Evolutionary conservation across 2,888 invertebrate species (phyloP), one percentile per base, ranked within the genome.

Genomic region (Mystacides longicornis): DNA sequence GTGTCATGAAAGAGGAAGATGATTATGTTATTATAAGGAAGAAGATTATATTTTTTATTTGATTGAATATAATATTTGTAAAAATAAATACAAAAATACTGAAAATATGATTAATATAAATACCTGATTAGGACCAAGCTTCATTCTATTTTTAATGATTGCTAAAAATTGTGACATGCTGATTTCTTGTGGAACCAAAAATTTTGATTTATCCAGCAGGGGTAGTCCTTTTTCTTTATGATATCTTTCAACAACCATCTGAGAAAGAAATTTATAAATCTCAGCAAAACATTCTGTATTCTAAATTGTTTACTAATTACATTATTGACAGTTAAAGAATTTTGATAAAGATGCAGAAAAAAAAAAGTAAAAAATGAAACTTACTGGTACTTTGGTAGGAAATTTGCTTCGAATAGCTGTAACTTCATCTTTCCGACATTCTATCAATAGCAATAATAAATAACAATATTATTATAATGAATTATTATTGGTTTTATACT

Each of bases 131-230:
- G 77, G 74, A 63, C 73, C 71, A 45, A 78, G 71, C 65, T 68
- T 73, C 65, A 78, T 75, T 63, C 75, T 71, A 67, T 74, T 77
- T 59, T 78, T 67, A 60, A 93, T 87, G 58, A 93, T 88, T 59
- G 87, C 86, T 64, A 89, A 78, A 67, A 93, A 89, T 71, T 93
- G 92, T 49, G 91, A 90, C 83, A 93, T 88, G 0, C 91, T 87
- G 48, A 92, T 82, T 69, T 92, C 92, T 77, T 90, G 88, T 1
- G 93, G 93, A 14, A 93, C 91, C 65, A 93, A 73, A 72, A 89
- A 93, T 71, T 93, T 93, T 0, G 85, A 83, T 74, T 92, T 93
- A 68, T 90, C 89, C 69, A 93, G 68, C 14, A 81, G 70, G 9
- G 92, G 91, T 58, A 93, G 74, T 62, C 78, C 80, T 63, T 79